Percentiles rank a stretch among this genome's conserved stretches.
These are phyloP conservation scores for Progne subis DNA, from an alignment of 2,113 vertebrate species.

Conservation along the genomic window DNA sequence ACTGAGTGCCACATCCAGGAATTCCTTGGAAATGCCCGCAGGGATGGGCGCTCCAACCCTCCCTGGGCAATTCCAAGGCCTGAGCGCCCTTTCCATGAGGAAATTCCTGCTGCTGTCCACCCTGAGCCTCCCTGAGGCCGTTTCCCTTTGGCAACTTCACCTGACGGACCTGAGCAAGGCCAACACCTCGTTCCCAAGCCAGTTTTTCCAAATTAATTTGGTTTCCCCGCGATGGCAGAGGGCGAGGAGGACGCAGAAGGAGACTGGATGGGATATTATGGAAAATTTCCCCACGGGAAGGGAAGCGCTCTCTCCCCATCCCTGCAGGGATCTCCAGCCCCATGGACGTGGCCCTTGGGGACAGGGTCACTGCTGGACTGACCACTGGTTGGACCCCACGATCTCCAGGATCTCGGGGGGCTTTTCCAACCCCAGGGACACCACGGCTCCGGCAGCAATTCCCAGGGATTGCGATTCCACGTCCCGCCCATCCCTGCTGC, in stretches of 20 bases:
- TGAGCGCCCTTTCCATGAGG: fast-evolving
- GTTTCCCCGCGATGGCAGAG: fast-evolving
- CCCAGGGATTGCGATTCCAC: no score
- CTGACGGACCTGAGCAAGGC: not conserved
- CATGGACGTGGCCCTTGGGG: no score
- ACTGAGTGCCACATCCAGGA: no score
- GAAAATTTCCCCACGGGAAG: not conserved
- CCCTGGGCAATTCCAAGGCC: not conserved
- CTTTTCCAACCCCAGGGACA: no score
- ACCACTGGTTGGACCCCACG: fast-evolving
- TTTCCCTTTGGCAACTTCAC: not conserved
- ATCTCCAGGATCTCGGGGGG: not conserved
- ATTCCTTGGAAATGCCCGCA: no score
- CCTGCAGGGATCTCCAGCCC: not conserved
- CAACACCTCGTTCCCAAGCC: not conserved
- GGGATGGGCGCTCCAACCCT: no score
- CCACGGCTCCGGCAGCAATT: no score
- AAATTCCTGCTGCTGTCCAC: fast-evolving
- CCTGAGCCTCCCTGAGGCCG: fast-evolving
- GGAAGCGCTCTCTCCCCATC: not conserved
- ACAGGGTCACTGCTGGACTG: no score
- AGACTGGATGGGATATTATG: fast-evolving
- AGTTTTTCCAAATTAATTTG: fast-evolving
- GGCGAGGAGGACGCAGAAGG: not conserved
- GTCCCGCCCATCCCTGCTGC: no score